Evolutionary conservation across 2,113 vertebrate genomes (phyloP), one percentile per base, ranked within the genome.

Genomic region (Mesembrinibis cayennensis): DNA sequence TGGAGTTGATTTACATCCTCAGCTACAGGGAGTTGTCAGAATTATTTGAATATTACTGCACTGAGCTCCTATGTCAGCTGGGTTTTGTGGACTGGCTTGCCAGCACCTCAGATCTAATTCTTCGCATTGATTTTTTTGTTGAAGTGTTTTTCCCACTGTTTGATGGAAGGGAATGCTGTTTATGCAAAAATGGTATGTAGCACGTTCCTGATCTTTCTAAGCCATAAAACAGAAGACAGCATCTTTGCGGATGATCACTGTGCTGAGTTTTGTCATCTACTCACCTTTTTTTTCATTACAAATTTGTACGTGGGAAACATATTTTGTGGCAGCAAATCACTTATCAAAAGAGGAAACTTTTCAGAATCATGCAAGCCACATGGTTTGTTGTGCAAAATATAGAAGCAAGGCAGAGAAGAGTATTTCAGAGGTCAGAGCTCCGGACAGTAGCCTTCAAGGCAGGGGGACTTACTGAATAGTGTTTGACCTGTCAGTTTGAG

Each of bases 1-100:
- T 26, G 20, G 72, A 73, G 61, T 65, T 95, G 89, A 94, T 95
- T 92, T 95, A 89, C 77, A 94, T 47, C 70, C 70, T 76, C 83
- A 42, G 80, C 82, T 61, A 74, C 34, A 63, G 45, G 65, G 29
- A 86, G 7, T 13, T 71, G 44, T 95, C 92, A 91, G 59, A 89
- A 89, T 69, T 30, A 42, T 76, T 18, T 79, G 80, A 55, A 34
- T 44, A 61, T 62, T 50, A 50, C 53, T 67, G 79, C 69, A 56
- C 23, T 11, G 3, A 83, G 53, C 50, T 83, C 42, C 49, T 36
- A 1, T 16, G 36, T 90, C 88, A 93, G 82, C 55, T 88, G 45
- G 26, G 62, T 11, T 86, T 88, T 76, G 56, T 30, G 56, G 70
- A 29, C 20, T 70, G 63, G 8, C 25, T 78, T 87, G 81, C 76